Conservation (phyloP, 2,888 invertebrate species). For the Parnassius orleans region DNA sequence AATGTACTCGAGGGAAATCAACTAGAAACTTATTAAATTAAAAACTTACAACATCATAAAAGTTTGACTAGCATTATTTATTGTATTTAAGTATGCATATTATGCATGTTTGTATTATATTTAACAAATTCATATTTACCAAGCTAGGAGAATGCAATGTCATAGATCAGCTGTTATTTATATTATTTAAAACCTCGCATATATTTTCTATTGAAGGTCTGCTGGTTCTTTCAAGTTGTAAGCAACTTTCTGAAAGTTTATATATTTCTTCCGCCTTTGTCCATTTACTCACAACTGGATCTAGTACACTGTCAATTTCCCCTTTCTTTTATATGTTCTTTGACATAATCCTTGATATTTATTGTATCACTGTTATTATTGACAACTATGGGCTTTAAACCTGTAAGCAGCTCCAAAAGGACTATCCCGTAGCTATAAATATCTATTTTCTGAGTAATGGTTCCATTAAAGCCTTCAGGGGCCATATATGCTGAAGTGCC, state of each 20-base stretch:
- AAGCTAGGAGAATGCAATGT: too few relatives aligned
- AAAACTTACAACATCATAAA: too few relatives aligned
- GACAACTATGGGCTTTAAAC: slow-evolving; percentile 83
- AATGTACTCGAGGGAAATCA: too few relatives aligned
- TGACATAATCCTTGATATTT: slow-evolving; percentile 70
- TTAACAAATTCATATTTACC: too few relatives aligned
- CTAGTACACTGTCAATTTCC: slow-evolving; percentile 77
- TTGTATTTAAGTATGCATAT: too few relatives aligned
- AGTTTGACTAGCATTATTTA: too few relatives aligned
- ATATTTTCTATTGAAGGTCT: slow-evolving; percentile 82
- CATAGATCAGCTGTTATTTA: slow-evolving; percentile 31
- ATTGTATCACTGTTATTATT: slow-evolving; percentile 67
- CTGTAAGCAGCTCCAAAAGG: slow-evolving; percentile 86
- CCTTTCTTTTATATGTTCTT: slow-evolving; percentile 69
- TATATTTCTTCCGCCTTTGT: slow-evolving; percentile 74
- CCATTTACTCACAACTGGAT: slow-evolving; percentile 80
- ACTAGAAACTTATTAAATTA: too few relatives aligned
- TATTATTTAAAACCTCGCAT: slow-evolving; percentile 53
- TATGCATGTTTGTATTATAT: too few relatives aligned
- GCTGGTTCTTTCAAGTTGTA: slow-evolving; percentile 73
- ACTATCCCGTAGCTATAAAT: slow-evolving; percentile 90
- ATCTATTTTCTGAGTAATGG: slow-evolving; percentile 87
- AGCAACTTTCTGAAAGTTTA: slow-evolving; percentile 77
- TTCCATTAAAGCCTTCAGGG: slow-evolving; percentile 86
- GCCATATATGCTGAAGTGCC: slow-evolving; percentile 89